Percentiles rank a stretch among this genome's conserved stretches.
phyloP scores from a whole-genome alignment of 2,113 vertebrate species.

The Maylandia zebra region DNA sequence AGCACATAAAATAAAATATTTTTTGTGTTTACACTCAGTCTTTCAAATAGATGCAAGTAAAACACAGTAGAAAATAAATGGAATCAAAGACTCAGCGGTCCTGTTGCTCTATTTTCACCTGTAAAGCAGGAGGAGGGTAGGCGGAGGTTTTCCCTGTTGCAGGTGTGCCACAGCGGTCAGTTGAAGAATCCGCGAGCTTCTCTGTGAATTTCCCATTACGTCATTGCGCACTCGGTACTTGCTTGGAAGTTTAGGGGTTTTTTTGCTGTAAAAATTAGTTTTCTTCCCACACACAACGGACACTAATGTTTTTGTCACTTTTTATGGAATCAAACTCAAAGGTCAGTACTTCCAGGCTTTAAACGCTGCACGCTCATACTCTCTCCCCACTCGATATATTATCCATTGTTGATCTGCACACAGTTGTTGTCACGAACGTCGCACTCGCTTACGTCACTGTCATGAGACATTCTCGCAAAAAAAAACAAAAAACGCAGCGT shows the following conservation, averaged over 20 bases:
- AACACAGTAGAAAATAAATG: fast-evolving
- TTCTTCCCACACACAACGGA: fast-evolving
- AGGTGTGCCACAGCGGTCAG: fast-evolving
- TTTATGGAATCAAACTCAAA: no score
- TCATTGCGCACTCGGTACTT: fast-evolving
- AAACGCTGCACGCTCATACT: not conserved
- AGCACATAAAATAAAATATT: not conserved
- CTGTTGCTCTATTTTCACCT: no score
- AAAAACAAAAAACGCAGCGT: not conserved
- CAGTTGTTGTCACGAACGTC: fast-evolving
- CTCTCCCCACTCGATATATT: fast-evolving
- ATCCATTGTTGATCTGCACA: not conserved
- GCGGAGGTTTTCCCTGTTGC: fast-evolving
- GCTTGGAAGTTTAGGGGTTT: no score
- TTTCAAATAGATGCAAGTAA: not conserved
- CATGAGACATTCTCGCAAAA: not conserved
- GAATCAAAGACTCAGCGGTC: fast-evolving
- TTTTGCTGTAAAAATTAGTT: fast-evolving
- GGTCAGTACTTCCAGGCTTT: not conserved
- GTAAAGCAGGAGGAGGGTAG: fast-evolving
- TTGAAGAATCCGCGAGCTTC: fast-evolving
- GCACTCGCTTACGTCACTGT: not conserved
- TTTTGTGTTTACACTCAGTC: not conserved
- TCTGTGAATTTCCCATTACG: no score
- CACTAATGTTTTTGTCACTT: no score